Evolutionary conservation across 2,113 vertebrate genomes (phyloP), one percentile per base, ranked within the genome.

Genomic region (Pogonocichla stellata): DNA sequence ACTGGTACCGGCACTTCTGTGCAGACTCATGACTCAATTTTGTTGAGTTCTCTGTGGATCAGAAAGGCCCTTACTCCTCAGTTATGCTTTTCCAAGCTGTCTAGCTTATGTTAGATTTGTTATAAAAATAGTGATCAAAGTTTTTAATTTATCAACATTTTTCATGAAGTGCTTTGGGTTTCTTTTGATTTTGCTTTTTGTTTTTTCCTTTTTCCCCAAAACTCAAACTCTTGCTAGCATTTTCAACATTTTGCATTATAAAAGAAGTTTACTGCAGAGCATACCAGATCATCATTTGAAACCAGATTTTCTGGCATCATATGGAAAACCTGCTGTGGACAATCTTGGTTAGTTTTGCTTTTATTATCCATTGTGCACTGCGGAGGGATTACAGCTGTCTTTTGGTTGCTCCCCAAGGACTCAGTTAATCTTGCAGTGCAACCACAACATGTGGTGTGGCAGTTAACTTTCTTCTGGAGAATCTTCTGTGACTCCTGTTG

Each of bases 191-290:
- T 83, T 56, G 3, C 0, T 7, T 20, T 42, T 58, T 14, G 43
- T 45, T 51, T 31, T 25, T 3, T 0, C 8, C 3, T 29, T 54
- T 50, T 9, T 0, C 3, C 3, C 4, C 11, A 6, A 54, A 64
- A 34, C 6, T 29, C 11, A 9, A 75, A 7, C 8, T 50, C 12
- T 31, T 58, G 33, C 8, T 78, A 50, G 6, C 8, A 18, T 88
- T 74, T 80, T 53, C 42, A 28, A 3, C 5, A 3, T 62, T 73
- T 36, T 64, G 4, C 11, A 2, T 80, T 67, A 12, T 40, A 43
- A 43, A 80, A 84, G 19, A 40, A 48, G 50, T 11, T 69, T 17
- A 25, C 33, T 51, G 25, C 29, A 64, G 45, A 51, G 8, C 60
- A 43, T 9, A 60, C 42, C 22, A 72, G 62, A 45, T 51, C 40